These are phyloP conservation scores for Myanophis thanlyinensis DNA, from an alignment of 2,113 vertebrate species.

Conservation along the genomic window DNA sequence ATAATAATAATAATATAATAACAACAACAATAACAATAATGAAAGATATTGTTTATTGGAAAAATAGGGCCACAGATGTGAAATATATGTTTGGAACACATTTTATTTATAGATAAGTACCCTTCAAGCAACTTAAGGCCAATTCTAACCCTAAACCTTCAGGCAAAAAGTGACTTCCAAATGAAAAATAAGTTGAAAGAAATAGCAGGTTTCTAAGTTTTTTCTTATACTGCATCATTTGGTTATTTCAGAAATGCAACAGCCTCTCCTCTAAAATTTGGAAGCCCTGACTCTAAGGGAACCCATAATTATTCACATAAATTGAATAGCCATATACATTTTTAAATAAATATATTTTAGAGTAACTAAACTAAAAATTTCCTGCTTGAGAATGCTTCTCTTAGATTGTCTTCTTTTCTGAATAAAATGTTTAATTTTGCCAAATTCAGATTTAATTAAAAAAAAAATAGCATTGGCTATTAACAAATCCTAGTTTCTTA, in stretches of 20 bases:
- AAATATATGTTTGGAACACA: neutral
- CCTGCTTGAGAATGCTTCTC: neutral
- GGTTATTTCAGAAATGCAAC: neutral
- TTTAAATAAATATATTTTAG: neutral
- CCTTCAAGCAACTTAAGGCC: neutral
- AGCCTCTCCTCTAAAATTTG: neutral
- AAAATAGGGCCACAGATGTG: neutral
- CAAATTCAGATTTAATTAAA: neutral
- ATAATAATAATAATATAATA: no score
- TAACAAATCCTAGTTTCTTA: neutral
- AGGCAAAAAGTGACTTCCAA: neutral
- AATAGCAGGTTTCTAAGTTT: neutral
- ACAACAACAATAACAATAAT: no score
- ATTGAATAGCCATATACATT: neutral
- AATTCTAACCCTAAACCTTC: neutral
- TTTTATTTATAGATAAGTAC: neutral
- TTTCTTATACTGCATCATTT: neutral
- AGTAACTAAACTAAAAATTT: neutral
- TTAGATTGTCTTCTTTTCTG: neutral
- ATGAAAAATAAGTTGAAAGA: neutral
- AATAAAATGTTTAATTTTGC: neutral
- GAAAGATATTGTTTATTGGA: neutral
- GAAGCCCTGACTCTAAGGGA: neutral
- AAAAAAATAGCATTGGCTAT: neutral
- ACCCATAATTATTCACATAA: neutral